Conservation (phyloP, 1,140 invertebrate species). For the Elymnias hypermnestra region DNA sequence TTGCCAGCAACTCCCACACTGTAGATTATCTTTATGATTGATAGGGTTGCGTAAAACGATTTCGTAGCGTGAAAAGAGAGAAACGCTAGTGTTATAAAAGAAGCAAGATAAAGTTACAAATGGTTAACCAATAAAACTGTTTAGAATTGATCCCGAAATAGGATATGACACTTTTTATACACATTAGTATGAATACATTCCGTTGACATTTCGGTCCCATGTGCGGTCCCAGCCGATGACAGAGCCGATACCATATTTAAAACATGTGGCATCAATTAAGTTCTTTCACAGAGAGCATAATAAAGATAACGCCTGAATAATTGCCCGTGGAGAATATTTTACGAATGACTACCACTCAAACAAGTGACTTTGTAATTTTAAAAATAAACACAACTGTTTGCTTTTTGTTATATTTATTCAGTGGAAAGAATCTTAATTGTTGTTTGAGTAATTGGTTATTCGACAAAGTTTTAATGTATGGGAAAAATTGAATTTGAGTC, state of each 20-base stretch:
- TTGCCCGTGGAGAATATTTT: conserved; percentile 62
- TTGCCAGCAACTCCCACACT: too few species aligned
- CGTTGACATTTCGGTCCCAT: conserved; percentile 35
- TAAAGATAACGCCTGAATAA: conserved; percentile 68
- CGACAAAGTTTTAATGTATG: too few species aligned
- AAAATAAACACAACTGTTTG: conserved; percentile 13
- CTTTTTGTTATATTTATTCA: conserved; percentile 1
- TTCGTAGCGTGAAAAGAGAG: too few species aligned
- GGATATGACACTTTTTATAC: conserved; percentile 5
- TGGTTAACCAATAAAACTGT: not conserved
- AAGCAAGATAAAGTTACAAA: too few species aligned
- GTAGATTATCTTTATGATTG: too few species aligned
- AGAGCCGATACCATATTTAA: conserved; percentile 41
- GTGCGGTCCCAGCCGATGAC: conserved; percentile 43
- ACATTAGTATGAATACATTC: conserved; percentile 12
- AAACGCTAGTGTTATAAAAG: too few species aligned
- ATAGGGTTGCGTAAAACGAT: too few species aligned
- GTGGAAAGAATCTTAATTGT: not conserved
- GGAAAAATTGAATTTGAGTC: too few species aligned
- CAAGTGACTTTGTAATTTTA: conserved; percentile 37
- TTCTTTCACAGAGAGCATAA: conserved; percentile 59
- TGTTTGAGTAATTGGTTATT: too few species aligned
- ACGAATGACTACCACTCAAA: conserved; percentile 63
- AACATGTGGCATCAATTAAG: conserved; percentile 71
- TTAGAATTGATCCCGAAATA: not conserved